These are phyloP conservation scores for Thereva unica DNA, from an alignment of 2,888 invertebrate genomes.

Conservation along the genomic window DNA sequence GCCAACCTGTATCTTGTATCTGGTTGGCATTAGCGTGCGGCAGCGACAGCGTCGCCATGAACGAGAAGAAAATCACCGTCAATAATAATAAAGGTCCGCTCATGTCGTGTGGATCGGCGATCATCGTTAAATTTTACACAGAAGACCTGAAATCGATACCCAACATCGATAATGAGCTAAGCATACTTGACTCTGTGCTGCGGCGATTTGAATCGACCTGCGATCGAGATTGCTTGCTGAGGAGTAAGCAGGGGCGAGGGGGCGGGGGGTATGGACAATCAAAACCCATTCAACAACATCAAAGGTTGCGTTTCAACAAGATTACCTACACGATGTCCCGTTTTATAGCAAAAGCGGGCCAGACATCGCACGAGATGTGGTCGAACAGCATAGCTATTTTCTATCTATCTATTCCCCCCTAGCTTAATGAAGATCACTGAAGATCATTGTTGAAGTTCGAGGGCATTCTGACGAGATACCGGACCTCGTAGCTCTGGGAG, in stretches of 20 bases:
- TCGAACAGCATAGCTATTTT: constrained; percentile 7
- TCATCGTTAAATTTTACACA: constrained; percentile 28
- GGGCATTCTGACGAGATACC: constrained; percentile 1
- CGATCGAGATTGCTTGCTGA: neutral
- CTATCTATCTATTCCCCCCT: constrained; percentile 7
- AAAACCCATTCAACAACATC: too few species aligned
- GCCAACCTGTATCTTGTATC: constrained; percentile 3
- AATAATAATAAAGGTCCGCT: constrained; percentile 28
- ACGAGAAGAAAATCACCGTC: constrained; percentile 14
- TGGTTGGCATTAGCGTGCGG: constrained; percentile 7
- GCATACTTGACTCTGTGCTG: neutral
- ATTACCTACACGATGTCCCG: constrained; percentile 35
- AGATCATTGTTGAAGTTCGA: constrained; percentile 36
- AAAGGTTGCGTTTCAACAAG: constrained; percentile 20
- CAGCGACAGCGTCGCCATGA: constrained; percentile 18
- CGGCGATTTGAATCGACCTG: constrained; percentile 26
- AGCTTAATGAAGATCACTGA: constrained; percentile 13
- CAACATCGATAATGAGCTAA: constrained; percentile 30
- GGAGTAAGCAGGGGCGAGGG: too few species aligned
- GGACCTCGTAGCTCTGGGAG: neutral
- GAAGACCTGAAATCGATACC: constrained; percentile 32
- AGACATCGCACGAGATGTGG: constrained; percentile 12
- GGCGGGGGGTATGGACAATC: too few species aligned
- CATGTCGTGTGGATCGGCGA: constrained; percentile 31
- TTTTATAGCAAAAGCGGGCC: constrained; percentile 35